Base-by-base conservation (phyloP, 2,888 invertebrate genomes). In the Atrina japonica region DNA sequence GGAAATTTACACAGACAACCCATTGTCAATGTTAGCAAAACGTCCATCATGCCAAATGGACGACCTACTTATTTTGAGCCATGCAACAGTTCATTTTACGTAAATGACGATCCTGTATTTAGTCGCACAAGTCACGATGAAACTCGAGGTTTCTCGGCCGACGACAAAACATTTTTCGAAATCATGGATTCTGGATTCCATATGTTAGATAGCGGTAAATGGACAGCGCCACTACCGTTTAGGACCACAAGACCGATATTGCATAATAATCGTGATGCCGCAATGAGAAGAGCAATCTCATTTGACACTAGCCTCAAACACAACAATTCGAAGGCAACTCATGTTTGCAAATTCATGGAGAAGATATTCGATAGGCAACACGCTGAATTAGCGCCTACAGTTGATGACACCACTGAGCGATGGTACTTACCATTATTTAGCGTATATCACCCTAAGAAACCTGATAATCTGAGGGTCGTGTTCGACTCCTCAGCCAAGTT, bases 401-500 rank as follows among this genome's bases (percentile, higher is more conserved):
- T 35, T 18, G 3, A 25, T 16, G 14, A n/a, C n/a, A 9, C 18
- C 6, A 41, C 21, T 18, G 52, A 63, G 27, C 25, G n/a, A 1
- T 63, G 63, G 63, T 63, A 52, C 25, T 23, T 63, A 1, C 63
- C 52, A n/a, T 23, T 63, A 29, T 63, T 63, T 23, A 25, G 63
- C 5, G 30, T 61, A 3, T 63, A 63, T 25, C 50, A 63, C 25
- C 52, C 40, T 6, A 63, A 52, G 43, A 63, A 52, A 30, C 61
- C 61, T 11, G 35, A 30, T 14, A 61, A 49, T 5, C 16, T 61
- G 1, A 3, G 61, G 5, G 61, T 14, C 0, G 52, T 63, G 25
- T 63, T 63, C 23, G 63, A 63, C 40, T 63, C 63, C n/a, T 63
- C 63, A n/a, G 63, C 63, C 9, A 52, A 41, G 41, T 63, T 30